A percentile compares a stretch with the other conserved stretches of the same genome.
Evolutionary conservation across 2,113 vertebrate species (phyloP).

Genomic region (Phrynocephalus versicolor): DNA sequence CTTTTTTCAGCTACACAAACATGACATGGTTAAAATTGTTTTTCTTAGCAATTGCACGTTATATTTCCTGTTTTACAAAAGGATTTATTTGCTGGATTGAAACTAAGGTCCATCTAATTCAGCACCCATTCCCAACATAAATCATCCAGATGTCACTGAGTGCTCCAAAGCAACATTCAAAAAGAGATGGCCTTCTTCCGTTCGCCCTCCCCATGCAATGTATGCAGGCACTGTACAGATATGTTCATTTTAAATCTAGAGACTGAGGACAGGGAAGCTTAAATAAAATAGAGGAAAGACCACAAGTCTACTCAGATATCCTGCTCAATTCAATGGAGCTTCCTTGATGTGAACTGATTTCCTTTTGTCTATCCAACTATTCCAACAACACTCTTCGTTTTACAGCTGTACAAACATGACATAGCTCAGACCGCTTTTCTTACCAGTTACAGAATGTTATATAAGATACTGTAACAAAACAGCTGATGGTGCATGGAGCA

Average conservation of each 20-base stretch:
- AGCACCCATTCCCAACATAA: not conserved
- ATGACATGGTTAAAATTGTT: conserved; percentile 13
- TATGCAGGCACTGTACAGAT: too few species aligned
- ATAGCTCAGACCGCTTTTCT: not conserved
- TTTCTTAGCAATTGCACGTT: not conserved
- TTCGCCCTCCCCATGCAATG: not conserved
- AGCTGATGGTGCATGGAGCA: not conserved
- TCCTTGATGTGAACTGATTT: too few species aligned
- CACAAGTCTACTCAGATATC: not conserved
- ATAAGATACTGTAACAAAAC: not conserved
- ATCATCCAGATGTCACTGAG: not conserved
- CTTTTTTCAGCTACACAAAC: conserved; percentile 85
- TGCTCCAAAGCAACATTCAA: not conserved
- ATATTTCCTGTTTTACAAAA: not conserved
- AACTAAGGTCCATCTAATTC: not conserved
- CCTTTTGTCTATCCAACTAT: too few species aligned
- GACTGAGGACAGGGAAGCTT: too few species aligned
- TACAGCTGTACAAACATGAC: not conserved
- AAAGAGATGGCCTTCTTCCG: not conserved
- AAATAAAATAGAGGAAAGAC: not conserved
- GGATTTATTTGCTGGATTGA: not conserved
- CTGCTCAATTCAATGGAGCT: too few species aligned
- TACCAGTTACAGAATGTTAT: too few species aligned
- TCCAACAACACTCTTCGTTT: too few species aligned
- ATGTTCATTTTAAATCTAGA: too few species aligned